These are phyloP conservation scores for Melieria crassipennis DNA, from an alignment of 2,888 invertebrate genomes.

Conservation along the genomic window DNA sequence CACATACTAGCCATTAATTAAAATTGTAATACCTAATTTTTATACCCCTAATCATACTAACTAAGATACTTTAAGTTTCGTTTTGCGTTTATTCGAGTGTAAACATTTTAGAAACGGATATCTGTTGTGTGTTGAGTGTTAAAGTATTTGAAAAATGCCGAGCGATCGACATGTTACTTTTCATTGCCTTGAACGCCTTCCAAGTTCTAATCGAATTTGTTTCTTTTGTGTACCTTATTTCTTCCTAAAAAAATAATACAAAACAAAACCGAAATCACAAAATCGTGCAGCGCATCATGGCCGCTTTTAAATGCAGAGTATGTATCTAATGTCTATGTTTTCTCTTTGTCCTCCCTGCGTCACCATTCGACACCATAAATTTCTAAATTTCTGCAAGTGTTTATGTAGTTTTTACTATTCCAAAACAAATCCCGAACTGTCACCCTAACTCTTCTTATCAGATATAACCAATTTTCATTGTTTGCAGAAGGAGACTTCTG, in stretches of 20 bases:
- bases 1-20: too few relatives aligned
- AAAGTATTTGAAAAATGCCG: too few relatives aligned
- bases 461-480: constrained; percentile 4
- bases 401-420: background rate
- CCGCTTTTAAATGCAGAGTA: constrained; percentile 33
- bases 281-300: background rate
- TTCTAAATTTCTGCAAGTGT: constrained; percentile 15
- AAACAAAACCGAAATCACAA: background rate
- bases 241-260: constrained; percentile 1
- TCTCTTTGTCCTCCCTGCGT: background rate
- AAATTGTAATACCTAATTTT: too few relatives aligned
- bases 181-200: background rate
- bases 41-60: too few relatives aligned
- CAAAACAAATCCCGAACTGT: too few relatives aligned
- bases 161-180: too few relatives aligned
- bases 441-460: background rate
- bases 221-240: constrained; percentile 18
- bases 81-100: too few relatives aligned
- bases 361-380: background rate
- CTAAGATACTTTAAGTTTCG: too few relatives aligned
- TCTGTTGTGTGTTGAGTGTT: too few relatives aligned
- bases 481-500: constrained; percentile 62
- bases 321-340: constrained; percentile 22
- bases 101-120: too few relatives aligned
- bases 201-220: constrained; percentile 16